Evolutionary conservation across 2,888 invertebrate genomes (phyloP).

Genomic region (Corbicula japonica): DNA sequence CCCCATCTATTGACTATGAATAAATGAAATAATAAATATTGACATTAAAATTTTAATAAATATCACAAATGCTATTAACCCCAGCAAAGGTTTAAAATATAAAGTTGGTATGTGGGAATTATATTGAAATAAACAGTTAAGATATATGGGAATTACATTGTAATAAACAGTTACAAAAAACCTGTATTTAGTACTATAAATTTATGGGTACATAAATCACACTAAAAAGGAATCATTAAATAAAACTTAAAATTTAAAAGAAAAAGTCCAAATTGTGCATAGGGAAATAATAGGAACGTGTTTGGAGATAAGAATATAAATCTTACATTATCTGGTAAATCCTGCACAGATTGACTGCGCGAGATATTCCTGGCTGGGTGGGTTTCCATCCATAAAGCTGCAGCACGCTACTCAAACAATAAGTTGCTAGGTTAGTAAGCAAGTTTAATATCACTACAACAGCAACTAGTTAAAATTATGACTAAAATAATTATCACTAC

Average conservation of each 20-base stretch:
- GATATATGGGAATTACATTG: neutral
- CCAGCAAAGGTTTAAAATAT: no score
- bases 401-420: constrained; percentile 73
- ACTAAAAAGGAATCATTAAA: neutral
- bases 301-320: neutral
- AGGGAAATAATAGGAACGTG: no score
- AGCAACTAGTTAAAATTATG: no score
- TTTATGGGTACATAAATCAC: neutral
- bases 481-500: no score
- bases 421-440: constrained; percentile 22
- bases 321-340: constrained; percentile 68
- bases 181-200: neutral
- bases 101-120: no score
- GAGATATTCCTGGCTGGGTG: constrained; percentile 77
- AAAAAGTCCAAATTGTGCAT: no score
- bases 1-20: no score
- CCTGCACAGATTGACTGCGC: constrained; percentile 79
- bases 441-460: constrained; percentile 18
- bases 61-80: no score
- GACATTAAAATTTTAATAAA: no score
- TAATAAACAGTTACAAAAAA: neutral
- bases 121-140: constrained; percentile 2
- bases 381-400: constrained; percentile 78
- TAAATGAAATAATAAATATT: no score
- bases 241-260: neutral